Percentiles rank a stretch among this genome's conserved stretches.
These are phyloP conservation scores for Progne subis DNA, from an alignment of 2,113 vertebrate species.

Conservation along the genomic window DNA sequence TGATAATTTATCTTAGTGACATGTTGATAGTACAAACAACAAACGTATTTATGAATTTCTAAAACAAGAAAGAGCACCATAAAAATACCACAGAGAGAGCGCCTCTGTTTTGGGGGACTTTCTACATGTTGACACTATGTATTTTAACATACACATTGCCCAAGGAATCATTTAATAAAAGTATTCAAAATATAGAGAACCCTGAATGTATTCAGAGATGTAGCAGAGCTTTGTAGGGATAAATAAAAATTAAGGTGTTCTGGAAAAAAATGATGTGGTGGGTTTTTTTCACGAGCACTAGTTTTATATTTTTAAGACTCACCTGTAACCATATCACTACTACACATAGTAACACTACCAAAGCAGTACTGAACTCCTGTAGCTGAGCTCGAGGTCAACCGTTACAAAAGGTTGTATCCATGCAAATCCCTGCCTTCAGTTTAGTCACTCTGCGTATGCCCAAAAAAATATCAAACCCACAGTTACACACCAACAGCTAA, in stretches of 20 bases:
- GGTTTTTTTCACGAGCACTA: not conserved
- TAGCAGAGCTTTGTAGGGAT: not conserved
- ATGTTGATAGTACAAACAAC: not conserved
- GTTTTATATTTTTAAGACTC: not conserved
- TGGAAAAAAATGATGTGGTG: not conserved
- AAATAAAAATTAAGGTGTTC: not conserved
- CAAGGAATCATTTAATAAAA: not conserved
- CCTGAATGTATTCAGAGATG: not conserved
- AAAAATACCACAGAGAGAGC: not conserved
- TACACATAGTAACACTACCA: not conserved
- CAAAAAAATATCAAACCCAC: not conserved
- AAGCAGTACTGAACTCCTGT: not conserved
- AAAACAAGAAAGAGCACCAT: not conserved
- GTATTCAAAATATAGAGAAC: not conserved
- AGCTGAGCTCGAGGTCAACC: not conserved
- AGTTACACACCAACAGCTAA: constrained; percentile 9
- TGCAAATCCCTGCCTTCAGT: constrained; percentile 1
- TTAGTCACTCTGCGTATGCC: not conserved
- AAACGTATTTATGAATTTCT: not conserved
- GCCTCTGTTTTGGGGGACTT: not conserved
- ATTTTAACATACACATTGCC: not conserved
- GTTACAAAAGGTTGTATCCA: not conserved
- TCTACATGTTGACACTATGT: not conserved
- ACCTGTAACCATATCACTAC: not conserved
- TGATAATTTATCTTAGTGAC: not conserved